Evolutionary conservation across 2,113 vertebrate genomes (phyloP).

Genomic region (Nothocercus nigrocapillus): DNA sequence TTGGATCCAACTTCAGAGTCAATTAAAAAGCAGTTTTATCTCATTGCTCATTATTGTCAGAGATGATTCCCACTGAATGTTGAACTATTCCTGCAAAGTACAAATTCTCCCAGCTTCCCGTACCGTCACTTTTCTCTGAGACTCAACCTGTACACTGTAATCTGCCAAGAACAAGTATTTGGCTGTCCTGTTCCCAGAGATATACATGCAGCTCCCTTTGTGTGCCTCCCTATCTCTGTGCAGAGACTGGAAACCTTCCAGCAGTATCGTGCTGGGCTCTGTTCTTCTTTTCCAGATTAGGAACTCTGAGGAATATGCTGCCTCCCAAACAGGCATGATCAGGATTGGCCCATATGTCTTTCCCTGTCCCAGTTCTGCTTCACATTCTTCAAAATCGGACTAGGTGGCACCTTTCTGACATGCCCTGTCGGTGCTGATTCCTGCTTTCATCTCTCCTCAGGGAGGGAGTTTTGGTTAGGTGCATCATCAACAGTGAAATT

Average conservation of each 20-base stretch:
- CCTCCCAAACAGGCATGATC: background rate
- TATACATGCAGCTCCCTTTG: background rate
- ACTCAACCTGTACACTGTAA: background rate
- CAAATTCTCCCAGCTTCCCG: background rate
- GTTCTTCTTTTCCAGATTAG: background rate
- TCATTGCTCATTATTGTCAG: background rate
- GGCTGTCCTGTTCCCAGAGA: rapidly evolving
- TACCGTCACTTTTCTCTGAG: background rate
- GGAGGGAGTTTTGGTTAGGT: background rate
- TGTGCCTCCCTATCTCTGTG: background rate
- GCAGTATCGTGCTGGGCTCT: background rate
- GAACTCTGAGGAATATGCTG: background rate
- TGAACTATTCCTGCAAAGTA: background rate
- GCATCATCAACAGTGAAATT: background rate
- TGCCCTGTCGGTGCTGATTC: background rate
- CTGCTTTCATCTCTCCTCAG: background rate
- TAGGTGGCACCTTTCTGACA: background rate
- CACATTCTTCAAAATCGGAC: background rate
- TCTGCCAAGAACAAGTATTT: background rate
- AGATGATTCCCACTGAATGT: background rate
- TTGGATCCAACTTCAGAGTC: background rate
- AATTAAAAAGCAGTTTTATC: background rate
- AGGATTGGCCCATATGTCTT: background rate
- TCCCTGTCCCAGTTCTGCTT: rapidly evolving
- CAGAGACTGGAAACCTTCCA: background rate